phyloP scores from a whole-genome alignment of 53 echinoderm and acorn worm genomes.

The Zoroaster sp. region DNA sequence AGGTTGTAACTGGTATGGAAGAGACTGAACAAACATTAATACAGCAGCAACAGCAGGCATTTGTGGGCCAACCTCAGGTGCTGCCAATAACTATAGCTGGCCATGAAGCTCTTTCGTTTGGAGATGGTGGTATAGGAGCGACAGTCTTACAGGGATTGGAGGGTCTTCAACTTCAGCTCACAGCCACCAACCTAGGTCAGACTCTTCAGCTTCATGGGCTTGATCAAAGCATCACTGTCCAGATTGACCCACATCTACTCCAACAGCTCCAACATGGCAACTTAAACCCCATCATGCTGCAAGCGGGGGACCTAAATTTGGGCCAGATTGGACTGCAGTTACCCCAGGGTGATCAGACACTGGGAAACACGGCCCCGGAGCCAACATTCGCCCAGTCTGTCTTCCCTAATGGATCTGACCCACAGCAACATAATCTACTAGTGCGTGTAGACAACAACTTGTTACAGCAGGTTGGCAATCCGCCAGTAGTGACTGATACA shows the following conservation, averaged over 20 bases:
- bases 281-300: constrained; percentile 84
- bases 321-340: constrained; percentile 75
- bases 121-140: constrained; percentile 65
- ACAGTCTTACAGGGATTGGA: constrained; percentile 86
- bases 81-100: constrained; percentile 59
- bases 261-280: constrained; percentile 91
- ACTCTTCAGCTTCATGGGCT: constrained; percentile 84
- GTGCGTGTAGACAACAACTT: constrained; percentile 36
- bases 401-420: constrained; percentile 31
- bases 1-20: neutral
- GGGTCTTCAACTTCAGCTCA: constrained; percentile 81
- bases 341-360: constrained; percentile 52
- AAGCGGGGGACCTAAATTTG: constrained; percentile 72
- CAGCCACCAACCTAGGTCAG: constrained; percentile 75
- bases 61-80: constrained; percentile 54
- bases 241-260: constrained; percentile 89
- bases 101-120: constrained; percentile 55
- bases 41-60: constrained; percentile 53
- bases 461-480: constrained; percentile 10
- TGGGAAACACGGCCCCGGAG: constrained; percentile 5
- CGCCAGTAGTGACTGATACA: neutral
- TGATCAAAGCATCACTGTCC: constrained; percentile 91
- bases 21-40: constrained; percentile 28
- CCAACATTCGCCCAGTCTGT: neutral
- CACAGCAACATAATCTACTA: constrained; percentile 43